Percentiles rank a stretch among this genome's conserved stretches.
Evolutionary conservation across 2,888 invertebrate species (phyloP).

Genomic region (Leptopilina syphax): DNA sequence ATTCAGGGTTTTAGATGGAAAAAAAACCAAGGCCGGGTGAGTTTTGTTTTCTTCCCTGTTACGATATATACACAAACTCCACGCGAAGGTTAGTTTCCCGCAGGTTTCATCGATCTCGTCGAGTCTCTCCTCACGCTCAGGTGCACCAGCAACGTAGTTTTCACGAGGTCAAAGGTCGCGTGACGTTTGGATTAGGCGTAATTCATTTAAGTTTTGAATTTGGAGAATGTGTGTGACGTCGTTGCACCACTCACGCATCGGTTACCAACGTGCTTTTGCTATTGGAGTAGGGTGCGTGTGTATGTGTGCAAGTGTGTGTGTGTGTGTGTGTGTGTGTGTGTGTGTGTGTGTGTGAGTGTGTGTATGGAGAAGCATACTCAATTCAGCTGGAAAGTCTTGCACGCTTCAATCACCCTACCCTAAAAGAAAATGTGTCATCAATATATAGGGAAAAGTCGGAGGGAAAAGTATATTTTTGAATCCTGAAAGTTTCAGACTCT

Average conservation of each 20-base stretch:
- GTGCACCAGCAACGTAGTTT: constrained; percentile 51
- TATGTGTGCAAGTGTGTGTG: too few species aligned
- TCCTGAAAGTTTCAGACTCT: background rate
- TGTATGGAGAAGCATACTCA: background rate
- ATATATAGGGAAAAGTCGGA: background rate
- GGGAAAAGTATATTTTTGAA: background rate
- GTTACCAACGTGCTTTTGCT: constrained; percentile 17
- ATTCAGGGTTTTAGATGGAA: too few species aligned
- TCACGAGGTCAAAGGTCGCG: constrained; percentile 54
- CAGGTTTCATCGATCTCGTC: constrained; percentile 66
- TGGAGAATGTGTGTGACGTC: constrained; percentile 12
- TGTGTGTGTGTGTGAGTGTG: background rate
- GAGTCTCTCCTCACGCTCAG: constrained; percentile 59
- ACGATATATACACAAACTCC: constrained; percentile 52
- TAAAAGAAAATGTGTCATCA: constrained; percentile 4
- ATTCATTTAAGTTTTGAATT: constrained; percentile 3
- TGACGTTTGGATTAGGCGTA: constrained; percentile 29
- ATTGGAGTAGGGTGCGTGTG: constrained; percentile 14
- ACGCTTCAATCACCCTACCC: background rate
- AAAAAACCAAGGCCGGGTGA: background rate
- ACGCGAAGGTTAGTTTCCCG: constrained; percentile 61
- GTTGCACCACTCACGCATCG: constrained; percentile 14
- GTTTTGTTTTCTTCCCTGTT: constrained; percentile 49
- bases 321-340: too few species aligned
- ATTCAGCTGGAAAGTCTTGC: constrained; percentile 12